Conservation (phyloP, 2,797 vertebrate genomes). For the Hippopotamyrus pictus region DNA sequence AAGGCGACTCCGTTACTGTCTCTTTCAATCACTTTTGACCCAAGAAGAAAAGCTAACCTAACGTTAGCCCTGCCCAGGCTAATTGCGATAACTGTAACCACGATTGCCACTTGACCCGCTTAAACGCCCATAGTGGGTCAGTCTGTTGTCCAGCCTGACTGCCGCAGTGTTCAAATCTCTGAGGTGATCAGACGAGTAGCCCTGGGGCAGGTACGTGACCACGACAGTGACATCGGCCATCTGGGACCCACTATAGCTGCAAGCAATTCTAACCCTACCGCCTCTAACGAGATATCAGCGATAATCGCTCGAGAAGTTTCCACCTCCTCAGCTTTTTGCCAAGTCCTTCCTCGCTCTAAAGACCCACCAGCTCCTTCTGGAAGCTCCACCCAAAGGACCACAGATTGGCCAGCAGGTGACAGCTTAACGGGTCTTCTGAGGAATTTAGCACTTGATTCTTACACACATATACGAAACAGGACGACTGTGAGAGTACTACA, state of each 20-base stretch:
- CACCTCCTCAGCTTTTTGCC: not conserved
- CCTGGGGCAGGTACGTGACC: not conserved
- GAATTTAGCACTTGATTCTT: not conserved
- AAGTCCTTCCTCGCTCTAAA: not conserved
- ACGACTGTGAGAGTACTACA: not conserved
- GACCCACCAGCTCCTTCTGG: not conserved
- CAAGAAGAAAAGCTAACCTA: not conserved
- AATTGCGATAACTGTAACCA: not conserved
- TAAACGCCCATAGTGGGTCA: not conserved
- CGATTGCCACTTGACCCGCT: not conserved
- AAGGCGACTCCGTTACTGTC: not conserved
- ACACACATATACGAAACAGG: not conserved
- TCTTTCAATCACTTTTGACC: not conserved
- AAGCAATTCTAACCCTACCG: not conserved
- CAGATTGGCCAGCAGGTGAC: not conserved
- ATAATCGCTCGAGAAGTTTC: not conserved
- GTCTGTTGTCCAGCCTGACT: not conserved
- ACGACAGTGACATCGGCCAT: not conserved
- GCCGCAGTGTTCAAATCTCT: not conserved
- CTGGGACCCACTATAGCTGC: not conserved
- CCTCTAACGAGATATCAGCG: not conserved
- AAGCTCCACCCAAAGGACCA: not conserved
- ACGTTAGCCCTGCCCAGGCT: not conserved
- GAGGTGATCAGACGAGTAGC: not conserved
- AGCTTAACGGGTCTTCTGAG: not conserved